Percentiles rank a stretch among this genome's conserved stretches.
phyloP scores from a whole-genome alignment of 1,140 invertebrate genomes.

The Zaprionus capensis region DNA sequence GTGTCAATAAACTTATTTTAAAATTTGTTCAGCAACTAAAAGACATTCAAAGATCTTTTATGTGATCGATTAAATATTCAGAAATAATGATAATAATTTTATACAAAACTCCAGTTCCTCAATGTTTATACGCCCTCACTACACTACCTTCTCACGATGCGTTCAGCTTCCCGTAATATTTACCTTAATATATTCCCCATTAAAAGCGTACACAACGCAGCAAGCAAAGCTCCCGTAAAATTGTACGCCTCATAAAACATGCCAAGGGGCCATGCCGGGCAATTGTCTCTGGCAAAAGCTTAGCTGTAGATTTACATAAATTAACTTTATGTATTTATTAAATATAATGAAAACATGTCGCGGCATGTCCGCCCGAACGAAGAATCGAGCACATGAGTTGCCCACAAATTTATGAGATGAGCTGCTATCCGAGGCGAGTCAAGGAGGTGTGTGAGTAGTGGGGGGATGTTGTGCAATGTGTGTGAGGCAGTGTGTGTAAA shows the following conservation, averaged over 20 bases:
- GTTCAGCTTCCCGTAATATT: background rate
- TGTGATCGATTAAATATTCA: too few relatives aligned
- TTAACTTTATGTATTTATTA: constrained; percentile 48
- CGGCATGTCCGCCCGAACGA: constrained; percentile 1
- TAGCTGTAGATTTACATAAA: constrained; percentile 32
- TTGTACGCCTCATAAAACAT: background rate
- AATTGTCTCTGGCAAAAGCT: constrained; percentile 19
- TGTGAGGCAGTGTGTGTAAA: background rate
- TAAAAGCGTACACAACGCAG: background rate
- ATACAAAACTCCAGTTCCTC: background rate
- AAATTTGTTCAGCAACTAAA: too few relatives aligned
- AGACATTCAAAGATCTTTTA: too few relatives aligned
- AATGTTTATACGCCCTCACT: background rate
- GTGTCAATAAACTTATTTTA: too few relatives aligned
- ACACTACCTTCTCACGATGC: background rate
- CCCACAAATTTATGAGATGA: constrained; percentile 32
- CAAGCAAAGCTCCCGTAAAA: background rate
- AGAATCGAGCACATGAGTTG: constrained; percentile 8
- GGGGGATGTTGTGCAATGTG: background rate
- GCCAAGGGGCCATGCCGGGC: background rate
- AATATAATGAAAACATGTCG: constrained; percentile 42
- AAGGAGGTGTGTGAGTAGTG: background rate
- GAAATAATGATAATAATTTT: too few relatives aligned
- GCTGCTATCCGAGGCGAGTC: too few relatives aligned
- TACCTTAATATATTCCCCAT: background rate